Percentiles rank a stretch among this genome's conserved stretches.
These are phyloP conservation scores for Catocala fraxini DNA, from an alignment of 2,888 invertebrate species.

Conservation along the genomic window DNA sequence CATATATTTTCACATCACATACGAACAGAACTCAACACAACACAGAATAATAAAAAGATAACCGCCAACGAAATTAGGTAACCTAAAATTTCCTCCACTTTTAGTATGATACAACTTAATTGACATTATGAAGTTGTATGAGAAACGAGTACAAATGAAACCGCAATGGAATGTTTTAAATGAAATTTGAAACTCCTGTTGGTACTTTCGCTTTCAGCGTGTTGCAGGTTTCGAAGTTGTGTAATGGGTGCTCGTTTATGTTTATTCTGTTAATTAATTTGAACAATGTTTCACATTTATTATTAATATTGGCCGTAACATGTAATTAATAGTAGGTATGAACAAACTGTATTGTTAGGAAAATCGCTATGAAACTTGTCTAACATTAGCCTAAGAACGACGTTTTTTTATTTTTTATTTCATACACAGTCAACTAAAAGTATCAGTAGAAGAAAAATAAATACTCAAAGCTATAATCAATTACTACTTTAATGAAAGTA, in stretches of 20 bases:
- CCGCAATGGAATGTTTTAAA: constrained; percentile 25
- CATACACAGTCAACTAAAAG: no score
- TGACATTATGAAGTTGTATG: constrained; percentile 11
- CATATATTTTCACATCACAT: background rate
- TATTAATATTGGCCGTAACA: background rate
- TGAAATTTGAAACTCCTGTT: constrained; percentile 22
- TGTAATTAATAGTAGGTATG: no score
- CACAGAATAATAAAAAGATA: background rate
- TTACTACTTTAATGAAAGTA: no score
- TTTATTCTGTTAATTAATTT: constrained; percentile 5
- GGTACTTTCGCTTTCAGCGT: constrained; percentile 21
- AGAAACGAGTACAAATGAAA: constrained; percentile 20
- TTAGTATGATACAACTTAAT: constrained; percentile 9
- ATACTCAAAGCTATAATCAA: no score
- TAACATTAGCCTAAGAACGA: no score
- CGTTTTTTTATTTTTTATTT: no score
- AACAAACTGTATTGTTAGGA: no score
- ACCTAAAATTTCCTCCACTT: constrained; percentile 4
- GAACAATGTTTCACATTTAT: background rate
- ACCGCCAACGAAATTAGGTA: background rate
- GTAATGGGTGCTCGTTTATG: constrained; percentile 1
- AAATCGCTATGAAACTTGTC: no score
- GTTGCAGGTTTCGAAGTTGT: constrained; percentile 26
- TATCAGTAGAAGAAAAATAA: no score
- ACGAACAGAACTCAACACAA: background rate